Conservation (phyloP, 2,797 vertebrate genomes). For the Anguilla pacifica region DNA sequence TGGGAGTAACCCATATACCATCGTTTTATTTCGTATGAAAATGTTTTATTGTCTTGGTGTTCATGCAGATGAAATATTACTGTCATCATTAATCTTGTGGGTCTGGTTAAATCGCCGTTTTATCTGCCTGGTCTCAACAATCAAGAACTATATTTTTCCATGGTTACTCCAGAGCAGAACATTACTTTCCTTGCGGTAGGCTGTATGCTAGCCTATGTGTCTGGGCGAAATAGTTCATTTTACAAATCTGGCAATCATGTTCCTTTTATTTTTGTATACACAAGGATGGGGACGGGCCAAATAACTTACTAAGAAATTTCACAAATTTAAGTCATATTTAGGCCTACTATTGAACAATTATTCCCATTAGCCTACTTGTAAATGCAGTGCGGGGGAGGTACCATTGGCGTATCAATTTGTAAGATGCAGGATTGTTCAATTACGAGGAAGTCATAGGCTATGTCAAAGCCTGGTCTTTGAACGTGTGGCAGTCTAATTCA, state of each 20-base stretch:
- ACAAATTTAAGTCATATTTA: background rate
- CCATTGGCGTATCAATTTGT: background rate
- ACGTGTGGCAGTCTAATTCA: background rate
- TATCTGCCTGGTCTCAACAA: background rate
- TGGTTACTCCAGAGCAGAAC: no score
- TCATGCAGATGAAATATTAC: background rate
- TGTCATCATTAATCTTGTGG: background rate
- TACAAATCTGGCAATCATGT: no score
- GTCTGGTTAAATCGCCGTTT: background rate
- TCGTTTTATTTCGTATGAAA: background rate
- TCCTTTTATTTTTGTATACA: no score
- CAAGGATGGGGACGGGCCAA: no score
- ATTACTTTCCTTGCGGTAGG: no score
- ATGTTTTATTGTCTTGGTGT: background rate
- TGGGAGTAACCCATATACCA: background rate
- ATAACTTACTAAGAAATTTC: background rate
- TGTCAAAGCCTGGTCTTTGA: background rate
- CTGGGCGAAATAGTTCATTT: no score
- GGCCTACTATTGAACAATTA: background rate
- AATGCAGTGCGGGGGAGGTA: background rate
- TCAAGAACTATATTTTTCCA: no score
- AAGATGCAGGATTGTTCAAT: background rate
- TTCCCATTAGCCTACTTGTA: background rate
- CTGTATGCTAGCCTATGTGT: no score
- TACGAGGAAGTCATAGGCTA: background rate